Evolutionary conservation across 2,888 invertebrate genomes (phyloP).

Genomic region (Sabellastarte sp.): DNA sequence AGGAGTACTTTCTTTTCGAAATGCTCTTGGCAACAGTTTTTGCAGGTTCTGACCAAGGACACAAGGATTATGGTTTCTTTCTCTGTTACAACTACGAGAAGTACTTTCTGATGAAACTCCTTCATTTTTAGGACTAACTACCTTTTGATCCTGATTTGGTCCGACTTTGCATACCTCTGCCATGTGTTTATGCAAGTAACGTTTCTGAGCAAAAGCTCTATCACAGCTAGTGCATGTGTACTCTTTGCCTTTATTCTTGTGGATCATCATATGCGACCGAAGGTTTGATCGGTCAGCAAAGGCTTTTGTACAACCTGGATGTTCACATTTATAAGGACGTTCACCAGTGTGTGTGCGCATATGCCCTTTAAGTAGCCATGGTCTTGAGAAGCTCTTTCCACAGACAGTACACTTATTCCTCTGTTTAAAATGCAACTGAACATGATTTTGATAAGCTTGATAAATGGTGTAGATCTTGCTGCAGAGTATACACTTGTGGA

Average conservation of each 20-base stretch:
- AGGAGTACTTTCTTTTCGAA: too few species aligned
- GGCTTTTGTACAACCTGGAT: slow-evolving; percentile 47
- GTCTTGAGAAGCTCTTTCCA: slow-evolving; percentile 50
- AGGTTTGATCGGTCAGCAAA: slow-evolving; percentile 57
- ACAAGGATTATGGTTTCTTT: too few species aligned
- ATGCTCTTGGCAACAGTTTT: too few species aligned
- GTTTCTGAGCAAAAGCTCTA: slow-evolving; percentile 54
- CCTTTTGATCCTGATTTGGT: too few species aligned
- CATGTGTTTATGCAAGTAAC: slow-evolving; percentile 56
- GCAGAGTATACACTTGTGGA: slow-evolving; percentile 41
- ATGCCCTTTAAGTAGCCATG: slow-evolving; percentile 57
- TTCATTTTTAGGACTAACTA: too few species aligned
- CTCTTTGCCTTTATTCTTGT: slow-evolving; percentile 40
- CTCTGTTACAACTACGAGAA: too few species aligned
- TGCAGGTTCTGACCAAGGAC: too few species aligned
- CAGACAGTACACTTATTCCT: slow-evolving; percentile 47
- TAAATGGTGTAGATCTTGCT: slow-evolving; percentile 35
- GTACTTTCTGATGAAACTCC: too few species aligned
- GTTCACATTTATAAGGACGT: slow-evolving; percentile 47
- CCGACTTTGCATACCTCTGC: too few species aligned
- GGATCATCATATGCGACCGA: slow-evolving; percentile 53
- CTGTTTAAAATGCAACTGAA: slow-evolving; percentile 36
- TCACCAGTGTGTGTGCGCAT: slow-evolving; percentile 57
- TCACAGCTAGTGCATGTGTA: slow-evolving; percentile 49
- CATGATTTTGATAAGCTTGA: slow-evolving; percentile 38